phyloP scores from a whole-genome alignment of 2,797 vertebrate species.

The Pempheris klunzingeri region DNA sequence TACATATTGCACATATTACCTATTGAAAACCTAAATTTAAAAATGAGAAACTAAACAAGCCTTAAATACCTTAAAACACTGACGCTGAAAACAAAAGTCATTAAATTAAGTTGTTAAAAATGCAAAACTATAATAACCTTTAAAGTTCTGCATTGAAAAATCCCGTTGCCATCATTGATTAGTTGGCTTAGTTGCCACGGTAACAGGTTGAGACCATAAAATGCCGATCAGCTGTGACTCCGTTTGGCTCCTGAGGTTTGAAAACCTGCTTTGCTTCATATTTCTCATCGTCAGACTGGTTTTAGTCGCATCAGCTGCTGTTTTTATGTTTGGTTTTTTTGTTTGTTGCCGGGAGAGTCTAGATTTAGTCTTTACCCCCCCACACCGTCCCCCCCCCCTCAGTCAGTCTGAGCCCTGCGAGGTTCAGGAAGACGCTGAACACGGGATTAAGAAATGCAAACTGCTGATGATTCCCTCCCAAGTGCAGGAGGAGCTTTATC shows the following conservation, averaged over 20 bases:
- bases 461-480: slow-evolving; percentile 39
- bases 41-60: no score
- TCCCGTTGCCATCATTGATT: not conserved
- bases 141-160: no score
- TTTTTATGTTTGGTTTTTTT: not conserved
- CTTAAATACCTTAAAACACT: no score
- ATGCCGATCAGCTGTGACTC: no score
- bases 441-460: slow-evolving; percentile 60
- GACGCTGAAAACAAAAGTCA: no score
- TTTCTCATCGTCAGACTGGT: not conserved
- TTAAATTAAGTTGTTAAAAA: no score
- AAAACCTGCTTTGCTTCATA: slow-evolving; percentile 5
- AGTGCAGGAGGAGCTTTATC: slow-evolving; percentile 33
- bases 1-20: no score
- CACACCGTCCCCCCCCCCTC: no score
- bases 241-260: not conserved
- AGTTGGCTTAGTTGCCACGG: no score
- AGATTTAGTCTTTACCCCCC: slow-evolving; percentile 29
- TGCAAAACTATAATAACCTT: no score
- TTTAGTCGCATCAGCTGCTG: not conserved
- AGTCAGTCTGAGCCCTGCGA: slow-evolving; percentile 30
- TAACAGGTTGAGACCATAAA: no score
- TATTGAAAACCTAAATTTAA: no score
- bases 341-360: slow-evolving; percentile 29
- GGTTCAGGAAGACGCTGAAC: slow-evolving; percentile 45